phyloP scores from a whole-genome alignment of 2,888 invertebrate genomes.

The Epinotia nisella region DNA sequence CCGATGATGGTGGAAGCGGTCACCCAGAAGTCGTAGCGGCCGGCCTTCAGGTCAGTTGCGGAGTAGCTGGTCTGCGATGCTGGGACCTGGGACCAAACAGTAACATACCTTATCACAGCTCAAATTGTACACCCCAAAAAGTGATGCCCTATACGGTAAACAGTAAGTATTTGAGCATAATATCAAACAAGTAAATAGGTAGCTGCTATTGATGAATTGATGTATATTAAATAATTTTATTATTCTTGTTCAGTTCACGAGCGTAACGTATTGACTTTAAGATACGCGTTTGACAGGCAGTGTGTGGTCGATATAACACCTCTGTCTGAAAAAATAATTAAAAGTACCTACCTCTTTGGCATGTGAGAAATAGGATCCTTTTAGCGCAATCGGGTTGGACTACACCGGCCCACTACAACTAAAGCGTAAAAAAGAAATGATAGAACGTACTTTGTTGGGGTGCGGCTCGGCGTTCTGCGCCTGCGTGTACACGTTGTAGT shows the following conservation, averaged over 20 bases:
- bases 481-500: slow-evolving; percentile 96
- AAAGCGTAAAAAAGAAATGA: too few species aligned
- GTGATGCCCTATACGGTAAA: too few species aligned
- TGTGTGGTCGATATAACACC: too few species aligned
- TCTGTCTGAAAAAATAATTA: too few species aligned
- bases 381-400: background rate
- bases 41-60: slow-evolving; percentile 92
- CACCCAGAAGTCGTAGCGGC: slow-evolving; percentile 97
- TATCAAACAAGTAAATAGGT: too few species aligned
- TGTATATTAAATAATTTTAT: too few species aligned
- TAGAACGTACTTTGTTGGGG: slow-evolving; percentile 86
- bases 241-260: too few species aligned
- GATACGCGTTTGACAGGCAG: too few species aligned
- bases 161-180: too few species aligned
- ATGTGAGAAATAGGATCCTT: background rate
- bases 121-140: too few species aligned
- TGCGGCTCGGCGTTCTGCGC: slow-evolving; percentile 89
- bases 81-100: slow-evolving; percentile 78
- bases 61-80: slow-evolving; percentile 95
- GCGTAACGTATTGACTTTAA: too few species aligned
- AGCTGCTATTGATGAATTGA: background rate
- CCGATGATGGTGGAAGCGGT: slow-evolving; percentile 97
- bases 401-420: background rate
- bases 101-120: background rate
- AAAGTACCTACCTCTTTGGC: too few species aligned